Percentiles rank a stretch among this genome's conserved stretches.
Evolutionary conservation across 2,888 invertebrate species (phyloP).

Genomic region (Archips xylosteana): DNA sequence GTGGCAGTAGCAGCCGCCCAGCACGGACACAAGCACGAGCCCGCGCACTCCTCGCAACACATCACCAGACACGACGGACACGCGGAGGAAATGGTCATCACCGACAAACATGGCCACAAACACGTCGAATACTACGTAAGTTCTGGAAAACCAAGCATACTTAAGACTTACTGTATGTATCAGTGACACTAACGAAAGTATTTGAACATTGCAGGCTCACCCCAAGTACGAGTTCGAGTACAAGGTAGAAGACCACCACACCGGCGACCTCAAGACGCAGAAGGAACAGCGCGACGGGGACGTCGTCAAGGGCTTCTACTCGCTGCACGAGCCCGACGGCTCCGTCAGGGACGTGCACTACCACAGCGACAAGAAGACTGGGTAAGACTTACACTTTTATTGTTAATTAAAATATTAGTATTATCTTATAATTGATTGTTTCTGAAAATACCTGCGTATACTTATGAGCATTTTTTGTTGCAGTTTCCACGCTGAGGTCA

Average conservation of each 20-base stretch:
- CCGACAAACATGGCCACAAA: slow-evolving; percentile 1
- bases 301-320: slow-evolving; percentile 84
- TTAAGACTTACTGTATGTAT: neutral
- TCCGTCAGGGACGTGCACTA: slow-evolving; percentile 39
- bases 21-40: slow-evolving; percentile 47
- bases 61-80: slow-evolving; percentile 50
- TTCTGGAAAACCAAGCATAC: neutral
- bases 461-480: neutral
- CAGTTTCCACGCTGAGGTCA: slow-evolving; percentile 47
- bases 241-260: slow-evolving; percentile 78
- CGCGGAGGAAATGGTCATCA: slow-evolving; percentile 40
- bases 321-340: slow-evolving; percentile 71
- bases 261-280: slow-evolving; percentile 81
- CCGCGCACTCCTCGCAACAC: too few species aligned
- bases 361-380: slow-evolving; percentile 31
- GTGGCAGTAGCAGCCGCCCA: neutral
- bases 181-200: neutral
- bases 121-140: slow-evolving; percentile 53
- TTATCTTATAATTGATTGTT: neutral
- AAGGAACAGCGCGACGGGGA: slow-evolving; percentile 82
- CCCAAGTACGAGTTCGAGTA: slow-evolving; percentile 79
- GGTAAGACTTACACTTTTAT: neutral
- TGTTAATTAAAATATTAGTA: too few species aligned
- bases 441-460: neutral
- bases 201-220: slow-evolving; percentile 52